Evolutionary conservation across 2,888 invertebrate genomes (phyloP).

Genomic region (Latheticus oryzae): DNA sequence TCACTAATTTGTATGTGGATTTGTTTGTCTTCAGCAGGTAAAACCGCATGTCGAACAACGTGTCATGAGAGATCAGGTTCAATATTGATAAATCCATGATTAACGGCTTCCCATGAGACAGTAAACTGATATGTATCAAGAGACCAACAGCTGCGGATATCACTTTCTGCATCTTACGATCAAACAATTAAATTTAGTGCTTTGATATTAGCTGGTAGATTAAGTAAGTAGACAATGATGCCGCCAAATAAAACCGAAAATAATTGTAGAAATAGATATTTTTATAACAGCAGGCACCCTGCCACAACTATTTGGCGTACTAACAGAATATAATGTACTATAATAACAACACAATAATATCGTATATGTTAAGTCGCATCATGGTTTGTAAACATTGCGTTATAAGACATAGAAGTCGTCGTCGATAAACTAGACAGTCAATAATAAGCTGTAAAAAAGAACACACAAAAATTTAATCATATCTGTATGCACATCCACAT

Average conservation of each 20-base stretch:
- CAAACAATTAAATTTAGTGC: slow-evolving; percentile 15
- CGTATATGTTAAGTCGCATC: slow-evolving; percentile 5
- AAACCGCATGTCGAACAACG: slow-evolving; percentile 40
- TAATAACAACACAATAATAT: slow-evolving; percentile 12
- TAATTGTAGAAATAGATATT: slow-evolving; percentile 33
- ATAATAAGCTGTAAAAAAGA: no score
- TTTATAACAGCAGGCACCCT: slow-evolving; percentile 34
- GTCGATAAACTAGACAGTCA: no score
- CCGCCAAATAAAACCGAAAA: slow-evolving; percentile 18
- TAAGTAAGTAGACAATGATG: slow-evolving; percentile 24
- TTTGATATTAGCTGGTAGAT: slow-evolving; percentile 6
- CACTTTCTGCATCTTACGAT: slow-evolving; percentile 1
- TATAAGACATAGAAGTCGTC: no score
- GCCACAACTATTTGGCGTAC: slow-evolving; percentile 36
- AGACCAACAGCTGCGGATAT: not conserved
- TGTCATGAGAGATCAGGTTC: slow-evolving; percentile 39
- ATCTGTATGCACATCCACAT: no score
- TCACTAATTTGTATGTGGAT: slow-evolving; percentile 24
- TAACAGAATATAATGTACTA: slow-evolving; percentile 30
- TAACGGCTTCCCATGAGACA: slow-evolving; percentile 36
- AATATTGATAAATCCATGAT: slow-evolving; percentile 42
- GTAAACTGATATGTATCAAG: slow-evolving; percentile 32
- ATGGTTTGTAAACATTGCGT: slow-evolving; percentile 31
- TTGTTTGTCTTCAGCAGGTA: slow-evolving; percentile 33
- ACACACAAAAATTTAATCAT: no score